Evolutionary conservation across 2,113 vertebrate genomes (phyloP).

Genomic region (Tetrao urogallus): DNA sequence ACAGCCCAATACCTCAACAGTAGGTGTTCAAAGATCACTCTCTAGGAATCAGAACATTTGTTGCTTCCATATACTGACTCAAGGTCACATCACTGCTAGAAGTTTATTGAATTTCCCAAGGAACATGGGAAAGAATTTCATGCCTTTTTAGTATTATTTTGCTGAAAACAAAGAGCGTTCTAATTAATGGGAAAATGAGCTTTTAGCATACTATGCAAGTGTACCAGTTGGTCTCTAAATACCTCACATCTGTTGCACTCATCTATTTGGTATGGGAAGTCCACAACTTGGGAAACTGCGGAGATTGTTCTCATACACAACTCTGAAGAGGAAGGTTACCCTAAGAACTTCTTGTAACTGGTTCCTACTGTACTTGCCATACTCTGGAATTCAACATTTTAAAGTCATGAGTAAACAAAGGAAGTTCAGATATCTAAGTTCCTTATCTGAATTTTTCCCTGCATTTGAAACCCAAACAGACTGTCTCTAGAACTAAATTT

Average conservation of each 20-base stretch:
- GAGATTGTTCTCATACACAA: neutral
- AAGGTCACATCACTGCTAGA: neutral
- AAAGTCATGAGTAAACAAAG: neutral
- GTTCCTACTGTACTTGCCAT: neutral
- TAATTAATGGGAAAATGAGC: neutral
- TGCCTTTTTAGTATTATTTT: neutral
- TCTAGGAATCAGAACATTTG: neutral
- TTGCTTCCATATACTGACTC: neutral
- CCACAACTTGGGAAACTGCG: neutral
- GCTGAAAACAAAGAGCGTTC: neutral
- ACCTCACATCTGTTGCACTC: conserved; percentile 15
- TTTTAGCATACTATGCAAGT: neutral
- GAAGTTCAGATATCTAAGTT: neutral
- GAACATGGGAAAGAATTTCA: neutral
- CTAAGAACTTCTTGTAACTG: neutral
- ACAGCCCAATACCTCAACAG: neutral
- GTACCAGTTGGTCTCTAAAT: neutral
- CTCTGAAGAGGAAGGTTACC: neutral
- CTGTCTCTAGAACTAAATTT: neutral
- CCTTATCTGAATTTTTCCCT: neutral
- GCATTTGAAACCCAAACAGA: neutral
- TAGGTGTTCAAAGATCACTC: neutral
- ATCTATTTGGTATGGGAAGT: neutral
- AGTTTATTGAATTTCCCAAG: neutral
- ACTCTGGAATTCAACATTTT: neutral